phyloP scores from a whole-genome alignment of 2,113 vertebrate genomes.

The Lontra canadensis region DNA sequence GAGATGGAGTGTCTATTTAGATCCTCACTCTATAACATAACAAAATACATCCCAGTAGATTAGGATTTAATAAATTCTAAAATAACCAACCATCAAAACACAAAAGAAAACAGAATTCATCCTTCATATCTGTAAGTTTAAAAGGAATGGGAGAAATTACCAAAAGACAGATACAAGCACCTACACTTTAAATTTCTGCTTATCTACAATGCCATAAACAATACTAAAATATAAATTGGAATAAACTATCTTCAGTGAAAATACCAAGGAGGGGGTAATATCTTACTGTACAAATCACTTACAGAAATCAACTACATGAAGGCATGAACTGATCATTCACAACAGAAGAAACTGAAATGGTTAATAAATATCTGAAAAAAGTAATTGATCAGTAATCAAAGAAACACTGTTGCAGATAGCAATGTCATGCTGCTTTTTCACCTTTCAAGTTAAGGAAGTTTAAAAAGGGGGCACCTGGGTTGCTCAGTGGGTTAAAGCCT shows the following conservation, averaged over 20 bases:
- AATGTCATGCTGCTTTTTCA: slow-evolving; percentile 16
- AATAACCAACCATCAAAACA: neutral
- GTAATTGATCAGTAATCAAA: neutral
- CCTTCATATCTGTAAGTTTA: neutral
- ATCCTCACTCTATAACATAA: neutral
- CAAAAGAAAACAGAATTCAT: neutral
- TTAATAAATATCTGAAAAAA: slow-evolving; percentile 15
- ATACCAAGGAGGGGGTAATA: neutral
- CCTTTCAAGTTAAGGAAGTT: neutral
- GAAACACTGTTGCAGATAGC: neutral
- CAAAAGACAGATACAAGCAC: neutral
- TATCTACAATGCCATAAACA: slow-evolving; percentile 9
- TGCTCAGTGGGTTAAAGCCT: too few relatives aligned
- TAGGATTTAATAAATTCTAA: neutral
- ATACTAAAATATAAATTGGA: neutral
- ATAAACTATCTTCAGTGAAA: slow-evolving; percentile 31
- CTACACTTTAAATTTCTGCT: neutral
- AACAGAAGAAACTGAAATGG: neutral
- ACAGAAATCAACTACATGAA: slow-evolving; percentile 36
- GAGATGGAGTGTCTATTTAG: neutral
- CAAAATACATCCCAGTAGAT: neutral
- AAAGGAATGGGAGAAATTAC: neutral
- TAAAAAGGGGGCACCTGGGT: neutral
- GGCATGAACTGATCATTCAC: neutral
- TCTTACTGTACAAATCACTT: slow-evolving; percentile 10